These are phyloP conservation scores for Eupeodes corollae DNA, from an alignment of 1,140 invertebrate genomes.

Conservation along the genomic window DNA sequence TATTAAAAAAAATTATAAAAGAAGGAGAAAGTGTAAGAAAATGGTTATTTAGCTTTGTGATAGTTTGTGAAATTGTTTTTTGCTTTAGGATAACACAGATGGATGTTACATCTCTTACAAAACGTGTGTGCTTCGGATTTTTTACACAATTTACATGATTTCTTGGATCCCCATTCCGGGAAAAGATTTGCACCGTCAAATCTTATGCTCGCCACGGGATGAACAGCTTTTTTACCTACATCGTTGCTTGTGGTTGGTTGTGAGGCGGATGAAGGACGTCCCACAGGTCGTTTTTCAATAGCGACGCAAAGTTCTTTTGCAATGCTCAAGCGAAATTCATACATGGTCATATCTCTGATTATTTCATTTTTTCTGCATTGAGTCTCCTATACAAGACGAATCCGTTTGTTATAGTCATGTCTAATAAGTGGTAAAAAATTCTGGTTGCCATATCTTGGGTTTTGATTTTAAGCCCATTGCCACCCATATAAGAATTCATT, in stretches of 20 bases:
- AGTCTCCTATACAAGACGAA: neutral
- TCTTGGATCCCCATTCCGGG: neutral
- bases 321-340: too few species aligned
- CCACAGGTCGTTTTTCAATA: too few species aligned
- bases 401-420: neutral
- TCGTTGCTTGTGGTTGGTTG: neutral
- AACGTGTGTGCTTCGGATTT: too few species aligned
- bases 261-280: neutral
- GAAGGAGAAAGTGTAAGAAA: too few species aligned
- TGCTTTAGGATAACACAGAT: too few species aligned
- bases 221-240: neutral
- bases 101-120: too few species aligned
- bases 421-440: too few species aligned
- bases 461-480: neutral
- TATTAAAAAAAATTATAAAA: too few species aligned
- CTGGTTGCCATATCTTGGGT: neutral
- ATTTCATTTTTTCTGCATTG: constrained; percentile 2
- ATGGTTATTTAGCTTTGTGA: too few species aligned
- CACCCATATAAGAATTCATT: constrained; percentile 1
- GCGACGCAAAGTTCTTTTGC: neutral
- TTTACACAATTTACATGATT: too few species aligned
- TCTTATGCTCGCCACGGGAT: neutral
- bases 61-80: too few species aligned
- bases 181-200: neutral
- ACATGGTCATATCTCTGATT: too few species aligned